Base-by-base conservation (phyloP, 2,113 vertebrate species). In the Corapipo altera region DNA sequence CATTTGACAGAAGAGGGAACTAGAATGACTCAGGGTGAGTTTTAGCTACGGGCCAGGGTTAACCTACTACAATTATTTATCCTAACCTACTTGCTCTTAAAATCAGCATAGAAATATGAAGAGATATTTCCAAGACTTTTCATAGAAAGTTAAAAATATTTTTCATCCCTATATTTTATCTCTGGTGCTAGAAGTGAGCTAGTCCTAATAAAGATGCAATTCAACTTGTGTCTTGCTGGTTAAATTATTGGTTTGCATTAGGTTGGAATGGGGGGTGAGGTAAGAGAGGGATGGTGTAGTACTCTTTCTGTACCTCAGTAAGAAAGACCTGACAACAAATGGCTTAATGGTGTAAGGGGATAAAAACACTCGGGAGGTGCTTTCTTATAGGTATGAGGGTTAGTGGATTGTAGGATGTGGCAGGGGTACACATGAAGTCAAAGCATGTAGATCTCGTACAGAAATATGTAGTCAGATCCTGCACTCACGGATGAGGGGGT, bases 331-430 rank as follows among this genome's bases (percentile, higher is more conserved):
- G 59, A 46, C 4, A 33, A 41, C 35, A 65, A 77, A 32, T 11
- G 12, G 1, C 33, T 44, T 76, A 9, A 39, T 28, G 24, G 8
- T 16, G 7, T 12, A 3, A 2, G 11, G 15, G 20, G 2, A 6
- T n/a, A 43, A 52, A 71, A 89, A 41, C 8, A 6, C 28, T 15
- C 73, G 27, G 7, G 24, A 46, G 5, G 11, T 48, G 18, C 3
- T 49, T 72, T 64, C 15, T 81, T 14, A 67, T 2, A 0, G 0
- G 2, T 33, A 5, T n/a, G 27, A 78, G 15, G 8, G 21, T 78
- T 61, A 49, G 9, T 55, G 32, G 16, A 19, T 3, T 77, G 18
- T 9, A 35, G 61, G 23, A 78, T 85, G 14, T 0, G 7, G 8
- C 20, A 81, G 33, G 10, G 15, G 8, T 70, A 28, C 15, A 15